Conservation (phyloP, 1,140 invertebrate species). For the Penaeus chinensis region DNA sequence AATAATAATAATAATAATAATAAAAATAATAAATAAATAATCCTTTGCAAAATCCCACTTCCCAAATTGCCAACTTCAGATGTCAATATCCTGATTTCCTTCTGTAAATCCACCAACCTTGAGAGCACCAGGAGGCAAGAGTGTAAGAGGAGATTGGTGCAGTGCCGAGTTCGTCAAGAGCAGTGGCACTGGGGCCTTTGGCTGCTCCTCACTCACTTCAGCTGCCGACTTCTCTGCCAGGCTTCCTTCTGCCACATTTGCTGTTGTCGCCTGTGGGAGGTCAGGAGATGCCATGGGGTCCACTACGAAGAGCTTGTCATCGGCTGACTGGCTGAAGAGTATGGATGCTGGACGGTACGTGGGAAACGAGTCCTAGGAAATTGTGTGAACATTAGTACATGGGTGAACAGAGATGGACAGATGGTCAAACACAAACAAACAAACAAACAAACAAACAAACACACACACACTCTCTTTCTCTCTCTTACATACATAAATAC, state of each 20-base stretch:
- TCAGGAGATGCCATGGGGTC: background rate
- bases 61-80: too few relatives aligned
- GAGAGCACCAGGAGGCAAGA: background rate
- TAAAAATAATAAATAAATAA: too few relatives aligned
- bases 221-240: too few relatives aligned
- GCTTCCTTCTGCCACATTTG: too few relatives aligned
- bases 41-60: too few relatives aligned
- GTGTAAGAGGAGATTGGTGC: background rate
- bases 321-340: conserved; percentile 6
- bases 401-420: background rate
- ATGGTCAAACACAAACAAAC: background rate
- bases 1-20: too few relatives aligned
- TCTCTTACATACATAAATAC: too few relatives aligned
- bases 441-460: too few relatives aligned
- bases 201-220: background rate
- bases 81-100: too few relatives aligned
- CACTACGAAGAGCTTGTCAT: background rate
- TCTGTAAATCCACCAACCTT: too few relatives aligned
- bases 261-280: background rate
- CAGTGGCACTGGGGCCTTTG: background rate
- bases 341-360: conserved; percentile 12
- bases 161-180: background rate
- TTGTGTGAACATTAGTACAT: background rate
- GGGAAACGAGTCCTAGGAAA: background rate
- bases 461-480: too few relatives aligned